These are phyloP conservation scores for Eristalinus sepulchralis DNA, from an alignment of 2,888 invertebrate genomes.

Conservation along the genomic window DNA sequence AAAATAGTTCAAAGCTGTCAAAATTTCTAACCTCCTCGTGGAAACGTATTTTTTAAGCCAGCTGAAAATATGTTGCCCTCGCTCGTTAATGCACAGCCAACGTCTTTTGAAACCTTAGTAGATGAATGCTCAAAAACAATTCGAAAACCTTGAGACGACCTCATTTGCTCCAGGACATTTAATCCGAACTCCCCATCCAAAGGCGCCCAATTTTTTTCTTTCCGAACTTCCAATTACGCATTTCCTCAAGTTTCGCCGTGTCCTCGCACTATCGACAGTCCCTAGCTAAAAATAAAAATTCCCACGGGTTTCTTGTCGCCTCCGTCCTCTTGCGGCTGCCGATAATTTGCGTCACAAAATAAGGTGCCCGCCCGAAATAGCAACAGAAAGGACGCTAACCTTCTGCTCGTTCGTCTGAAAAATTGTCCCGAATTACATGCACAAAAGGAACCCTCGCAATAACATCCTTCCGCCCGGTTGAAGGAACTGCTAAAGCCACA, in stretches of 20 bases:
- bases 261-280: neutral
- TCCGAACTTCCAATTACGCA: neutral
- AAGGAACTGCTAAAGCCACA: neutral
- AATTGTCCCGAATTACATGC: neutral
- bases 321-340: neutral
- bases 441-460: neutral
- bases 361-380: neutral
- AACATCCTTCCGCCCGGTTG: neutral
- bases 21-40: too few relatives aligned
- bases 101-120: too few relatives aligned
- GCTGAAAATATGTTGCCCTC: too few relatives aligned
- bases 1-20: too few relatives aligned
- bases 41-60: too few relatives aligned
- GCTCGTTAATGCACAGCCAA: too few relatives aligned
- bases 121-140: neutral
- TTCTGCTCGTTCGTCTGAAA: neutral
- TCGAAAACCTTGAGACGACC: neutral
- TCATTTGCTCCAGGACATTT: neutral
- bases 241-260: neutral
- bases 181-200: neutral
- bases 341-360: neutral
- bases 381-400: neutral
- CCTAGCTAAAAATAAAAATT: neutral
- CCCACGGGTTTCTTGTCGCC: neutral
- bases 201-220: neutral